These are phyloP conservation scores for Lasioglossum villosulum DNA, from an alignment of 2,888 invertebrate species.

Conservation along the genomic window DNA sequence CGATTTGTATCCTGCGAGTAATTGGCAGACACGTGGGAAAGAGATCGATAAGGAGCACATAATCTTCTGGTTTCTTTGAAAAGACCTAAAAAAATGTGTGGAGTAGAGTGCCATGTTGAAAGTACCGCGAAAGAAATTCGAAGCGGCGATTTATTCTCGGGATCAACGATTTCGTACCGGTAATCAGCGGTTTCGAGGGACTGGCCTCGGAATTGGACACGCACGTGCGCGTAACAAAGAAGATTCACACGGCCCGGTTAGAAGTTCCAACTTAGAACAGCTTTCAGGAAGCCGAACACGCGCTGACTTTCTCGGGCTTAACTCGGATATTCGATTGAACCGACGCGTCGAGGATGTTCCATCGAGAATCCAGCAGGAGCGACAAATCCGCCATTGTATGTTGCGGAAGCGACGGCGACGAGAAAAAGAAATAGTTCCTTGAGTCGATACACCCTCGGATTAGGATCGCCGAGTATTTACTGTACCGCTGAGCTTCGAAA, in stretches of 20 bases:
- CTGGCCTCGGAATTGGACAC: conserved; percentile 12
- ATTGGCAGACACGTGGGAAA: neutral
- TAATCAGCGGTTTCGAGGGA: conserved; percentile 29
- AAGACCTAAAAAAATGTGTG: neutral
- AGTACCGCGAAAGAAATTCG: neutral
- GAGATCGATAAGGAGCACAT: neutral
- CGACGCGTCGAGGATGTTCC: too few species aligned
- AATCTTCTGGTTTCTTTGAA: neutral
- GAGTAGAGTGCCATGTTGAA: neutral
- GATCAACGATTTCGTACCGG: conserved; percentile 8
- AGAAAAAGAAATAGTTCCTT: neutral
- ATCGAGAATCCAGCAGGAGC: neutral
- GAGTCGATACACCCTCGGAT: too few species aligned
- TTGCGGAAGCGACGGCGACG: neutral
- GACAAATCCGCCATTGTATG: neutral
- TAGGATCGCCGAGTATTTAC: too few species aligned
- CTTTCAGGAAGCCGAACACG: conserved; percentile 26
- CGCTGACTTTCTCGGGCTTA: conserved; percentile 22
- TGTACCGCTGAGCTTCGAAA: too few species aligned
- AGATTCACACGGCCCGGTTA: conserved; percentile 60
- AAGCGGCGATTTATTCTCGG: neutral
- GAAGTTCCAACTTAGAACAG: neutral
- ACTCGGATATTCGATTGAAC: neutral
- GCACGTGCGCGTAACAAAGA: conserved; percentile 65
- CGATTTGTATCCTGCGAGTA: neutral